Conservation (phyloP, 2,888 invertebrate genomes). For the Cephalotes varians region DNA sequence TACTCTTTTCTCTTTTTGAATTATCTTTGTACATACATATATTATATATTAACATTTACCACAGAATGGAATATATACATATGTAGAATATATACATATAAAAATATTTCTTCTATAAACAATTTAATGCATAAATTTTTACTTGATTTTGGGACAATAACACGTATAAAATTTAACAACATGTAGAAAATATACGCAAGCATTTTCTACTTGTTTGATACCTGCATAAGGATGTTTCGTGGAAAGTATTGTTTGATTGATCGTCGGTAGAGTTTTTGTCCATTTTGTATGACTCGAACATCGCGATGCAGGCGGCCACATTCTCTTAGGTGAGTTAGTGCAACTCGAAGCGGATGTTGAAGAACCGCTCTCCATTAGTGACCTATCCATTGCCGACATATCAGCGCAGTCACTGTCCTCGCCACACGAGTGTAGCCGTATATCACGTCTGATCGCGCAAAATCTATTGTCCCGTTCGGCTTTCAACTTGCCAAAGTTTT, state of each 20-base stretch:
- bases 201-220: slow-evolving; percentile 65
- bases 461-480: slow-evolving; percentile 79
- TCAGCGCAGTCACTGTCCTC: slow-evolving; percentile 87
- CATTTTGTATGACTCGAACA: slow-evolving; percentile 84
- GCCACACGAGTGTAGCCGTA: slow-evolving; percentile 87
- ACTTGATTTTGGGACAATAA: not conserved
- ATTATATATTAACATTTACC: slow-evolving; percentile 45
- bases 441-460: slow-evolving; percentile 83
- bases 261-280: slow-evolving; percentile 87
- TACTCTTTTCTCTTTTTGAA: not conserved
- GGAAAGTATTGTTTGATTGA: slow-evolving; percentile 83
- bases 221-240: slow-evolving; percentile 83
- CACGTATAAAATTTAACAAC: not conserved
- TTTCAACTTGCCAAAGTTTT: slow-evolving; percentile 79
- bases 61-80: not conserved
- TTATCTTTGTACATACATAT: not conserved
- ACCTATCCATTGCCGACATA: slow-evolving; percentile 80
- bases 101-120: not conserved
- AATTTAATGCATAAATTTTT: not conserved
- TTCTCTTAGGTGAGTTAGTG: slow-evolving; percentile 89
- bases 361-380: slow-evolving; percentile 85
- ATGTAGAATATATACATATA: too few species aligned
- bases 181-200: slow-evolving; percentile 36
- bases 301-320: slow-evolving; percentile 85
- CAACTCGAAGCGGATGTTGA: slow-evolving; percentile 89